Evolutionary conservation across 2,888 invertebrate genomes (phyloP).

Genomic region (Epistrophe eligans): DNA sequence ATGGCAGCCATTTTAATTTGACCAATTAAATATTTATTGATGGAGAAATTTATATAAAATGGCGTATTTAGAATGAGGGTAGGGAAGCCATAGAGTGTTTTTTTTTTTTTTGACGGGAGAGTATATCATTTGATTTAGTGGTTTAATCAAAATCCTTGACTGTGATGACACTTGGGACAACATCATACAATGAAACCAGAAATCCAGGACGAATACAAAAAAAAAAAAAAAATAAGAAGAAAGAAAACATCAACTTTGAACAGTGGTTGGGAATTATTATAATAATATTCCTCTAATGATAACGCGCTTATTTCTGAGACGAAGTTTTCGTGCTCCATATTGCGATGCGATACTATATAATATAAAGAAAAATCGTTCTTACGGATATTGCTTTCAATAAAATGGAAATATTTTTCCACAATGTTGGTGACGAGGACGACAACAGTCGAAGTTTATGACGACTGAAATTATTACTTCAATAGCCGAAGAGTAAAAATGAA

Average conservation of each 20-base stretch:
- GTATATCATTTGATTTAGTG: constrained; percentile 62
- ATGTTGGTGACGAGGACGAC: constrained; percentile 30
- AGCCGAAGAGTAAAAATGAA: constrained; percentile 30
- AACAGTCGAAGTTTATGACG: constrained; percentile 36
- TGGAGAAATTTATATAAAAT: constrained; percentile 76
- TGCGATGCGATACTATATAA: not conserved
- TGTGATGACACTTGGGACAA: constrained; percentile 53
- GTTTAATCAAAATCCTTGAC: constrained; percentile 68
- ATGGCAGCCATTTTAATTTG: constrained; percentile 72
- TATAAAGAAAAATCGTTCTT: constrained; percentile 22
- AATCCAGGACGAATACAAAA: not conserved
- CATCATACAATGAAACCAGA: constrained; percentile 2
- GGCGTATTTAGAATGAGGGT: constrained; percentile 30
- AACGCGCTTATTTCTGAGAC: constrained; percentile 9
- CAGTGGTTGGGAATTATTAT: constrained; percentile 30
- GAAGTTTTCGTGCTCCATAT: not conserved
- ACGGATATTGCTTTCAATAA: constrained; percentile 69
- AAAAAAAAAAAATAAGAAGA: constrained; percentile 11
- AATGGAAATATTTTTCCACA: constrained; percentile 44
- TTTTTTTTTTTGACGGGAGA: not conserved
- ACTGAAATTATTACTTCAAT: constrained; percentile 50
- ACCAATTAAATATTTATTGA: constrained; percentile 75
- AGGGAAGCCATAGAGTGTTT: not conserved
- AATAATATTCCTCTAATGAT: constrained; percentile 45
- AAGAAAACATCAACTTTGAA: constrained; percentile 20